Conservation (phyloP, 2,113 vertebrate genomes). For the Pterophyllum scalare region DNA sequence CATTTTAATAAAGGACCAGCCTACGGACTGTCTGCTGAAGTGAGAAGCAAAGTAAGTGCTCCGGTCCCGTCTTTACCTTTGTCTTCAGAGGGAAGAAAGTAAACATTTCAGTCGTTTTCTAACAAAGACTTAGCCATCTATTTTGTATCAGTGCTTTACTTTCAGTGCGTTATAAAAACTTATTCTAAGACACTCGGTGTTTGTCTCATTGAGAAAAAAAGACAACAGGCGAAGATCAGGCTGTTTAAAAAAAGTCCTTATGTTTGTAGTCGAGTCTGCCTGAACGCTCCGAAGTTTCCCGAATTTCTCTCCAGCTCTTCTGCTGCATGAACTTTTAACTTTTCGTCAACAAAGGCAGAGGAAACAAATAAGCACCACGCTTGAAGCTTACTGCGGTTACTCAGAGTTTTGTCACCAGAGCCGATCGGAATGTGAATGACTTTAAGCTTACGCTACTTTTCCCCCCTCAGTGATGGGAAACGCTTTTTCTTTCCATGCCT, state of each 20-base stretch:
- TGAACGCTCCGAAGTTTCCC: not conserved
- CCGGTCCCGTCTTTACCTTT: not conserved
- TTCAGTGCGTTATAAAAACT: no score
- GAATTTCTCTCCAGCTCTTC: not conserved
- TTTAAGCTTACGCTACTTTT: not conserved
- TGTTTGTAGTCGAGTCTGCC: not conserved
- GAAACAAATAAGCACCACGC: no score
- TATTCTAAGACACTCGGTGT: not conserved
- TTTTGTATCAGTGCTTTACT: no score
- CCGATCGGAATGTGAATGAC: not conserved
- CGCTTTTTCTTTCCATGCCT: not conserved
- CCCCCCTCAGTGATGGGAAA: not conserved
- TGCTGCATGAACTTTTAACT: not conserved
- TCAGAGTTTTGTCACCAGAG: no score
- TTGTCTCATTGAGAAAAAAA: not conserved
- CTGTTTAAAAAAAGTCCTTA: not conserved
- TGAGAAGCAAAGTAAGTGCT: slow-evolving; percentile 89
- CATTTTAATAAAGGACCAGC: slow-evolving; percentile 94
- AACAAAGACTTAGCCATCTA: no score
- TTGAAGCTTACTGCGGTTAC: no score
- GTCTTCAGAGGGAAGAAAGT: no score
- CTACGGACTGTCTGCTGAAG: slow-evolving; percentile 93
- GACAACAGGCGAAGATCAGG: no score
- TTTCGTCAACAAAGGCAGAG: no score
- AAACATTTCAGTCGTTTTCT: no score